Base-by-base conservation (phyloP, 2,888 invertebrate species). In the Drosophila flavopinicola region DNA sequence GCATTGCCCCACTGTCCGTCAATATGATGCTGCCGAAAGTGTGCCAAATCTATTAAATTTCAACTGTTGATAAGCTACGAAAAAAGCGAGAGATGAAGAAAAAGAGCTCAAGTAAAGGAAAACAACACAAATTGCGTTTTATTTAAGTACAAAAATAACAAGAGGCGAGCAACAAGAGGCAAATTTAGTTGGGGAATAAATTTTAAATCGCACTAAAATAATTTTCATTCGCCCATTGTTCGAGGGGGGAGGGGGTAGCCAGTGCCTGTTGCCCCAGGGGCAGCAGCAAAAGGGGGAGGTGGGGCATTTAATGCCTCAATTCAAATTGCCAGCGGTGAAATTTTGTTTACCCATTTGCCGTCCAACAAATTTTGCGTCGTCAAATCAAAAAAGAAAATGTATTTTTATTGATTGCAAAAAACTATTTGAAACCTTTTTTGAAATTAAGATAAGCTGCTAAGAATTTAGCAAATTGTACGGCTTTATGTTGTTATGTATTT, bases 11-110 rank as follows among this genome's bases (percentile, higher is more conserved):
- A 66, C 42, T 30, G 56, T 41, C 23, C 56, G 61, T 61, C 76
- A 54, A 65, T 71, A 64, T 57, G 52, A 58, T 48, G 59, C 56
- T 63, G 70, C 65, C 79, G 68, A 83, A 83, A 87, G 87, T 83
- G 83, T 83, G 83, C 83, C 83, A 83, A 83, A 83, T 83, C 84
- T 87, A 83, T 83, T 78, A 87, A 83, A 87, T 83, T 83, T 83
- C 74, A 87, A 71, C 69, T 85, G 80, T 57, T 85, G 78, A 85
- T 75, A 82, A 82, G 80, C 75, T 72, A 84, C n/a, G 32, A 56
- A 49, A 44, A n/a, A 67, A 30, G 32, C 35, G 10, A 20, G 10
- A 23, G 1, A 33, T 38, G n/a, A 35, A 38, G 23, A 25, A 13
- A 20, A 6, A 32, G 9, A 20, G n/a, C n/a, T n/a, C n/a, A 41